Evolutionary conservation across 1,140 invertebrate species (phyloP).

Genomic region (Drosophila busckii): DNA sequence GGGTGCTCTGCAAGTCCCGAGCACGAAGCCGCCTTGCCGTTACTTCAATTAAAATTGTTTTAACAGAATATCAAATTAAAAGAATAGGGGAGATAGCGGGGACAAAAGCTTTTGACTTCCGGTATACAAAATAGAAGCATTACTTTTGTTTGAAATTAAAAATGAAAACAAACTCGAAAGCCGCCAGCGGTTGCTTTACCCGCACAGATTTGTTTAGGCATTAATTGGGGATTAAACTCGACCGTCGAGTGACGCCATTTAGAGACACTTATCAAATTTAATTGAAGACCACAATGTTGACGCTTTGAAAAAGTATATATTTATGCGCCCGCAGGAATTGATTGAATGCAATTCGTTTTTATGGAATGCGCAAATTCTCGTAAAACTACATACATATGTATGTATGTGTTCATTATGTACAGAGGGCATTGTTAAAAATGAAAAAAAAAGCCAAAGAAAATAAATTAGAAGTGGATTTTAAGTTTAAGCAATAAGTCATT

Average conservation of each 20-base stretch:
- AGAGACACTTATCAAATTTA: conserved; percentile 37
- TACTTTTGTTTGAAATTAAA: neutral
- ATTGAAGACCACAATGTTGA: no score
- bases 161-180: conserved; percentile 44
- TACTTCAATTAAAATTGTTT: conserved; percentile 65
- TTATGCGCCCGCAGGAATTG: no score
- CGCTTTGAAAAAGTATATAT: no score
- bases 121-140: conserved; percentile 16
- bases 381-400: neutral
- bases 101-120: conserved; percentile 40
- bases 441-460: no score
- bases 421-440: no score
- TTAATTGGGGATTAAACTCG: conserved; percentile 55
- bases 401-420: neutral
- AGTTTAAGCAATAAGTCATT: no score
- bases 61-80: conserved; percentile 52
- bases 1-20: neutral
- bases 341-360: no score
- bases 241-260: conserved; percentile 25
- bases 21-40: neutral
- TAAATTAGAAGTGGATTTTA: no score
- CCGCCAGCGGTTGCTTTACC: conserved; percentile 20
- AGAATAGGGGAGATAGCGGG: conserved; percentile 37
- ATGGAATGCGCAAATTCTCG: no score
- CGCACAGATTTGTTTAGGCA: conserved; percentile 58